Conservation (phyloP, 2,797 vertebrate genomes). For the Mus spretus region DNA sequence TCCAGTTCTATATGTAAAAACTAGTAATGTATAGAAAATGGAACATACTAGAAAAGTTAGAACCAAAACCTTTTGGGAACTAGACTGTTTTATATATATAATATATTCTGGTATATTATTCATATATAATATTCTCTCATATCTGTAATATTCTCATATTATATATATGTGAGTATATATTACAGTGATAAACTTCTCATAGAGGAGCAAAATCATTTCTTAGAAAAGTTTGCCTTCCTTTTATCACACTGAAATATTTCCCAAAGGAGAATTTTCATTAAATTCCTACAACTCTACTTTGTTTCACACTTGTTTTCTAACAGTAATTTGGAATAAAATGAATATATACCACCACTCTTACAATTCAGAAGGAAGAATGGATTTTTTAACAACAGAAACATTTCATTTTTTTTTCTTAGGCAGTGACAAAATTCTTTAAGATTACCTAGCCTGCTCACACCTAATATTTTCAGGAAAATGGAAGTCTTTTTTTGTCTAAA, state of each 20-base stretch:
- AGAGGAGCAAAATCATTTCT: conserved; percentile 19
- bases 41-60: background rate
- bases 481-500: background rate
- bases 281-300: conserved; percentile 17
- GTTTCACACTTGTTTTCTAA: background rate
- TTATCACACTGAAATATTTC: conserved; percentile 45
- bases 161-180: background rate
- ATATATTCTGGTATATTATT: too few relatives aligned
- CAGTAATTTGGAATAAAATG: background rate
- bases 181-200: background rate
- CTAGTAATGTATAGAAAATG: background rate
- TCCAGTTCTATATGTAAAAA: conserved; percentile 39
- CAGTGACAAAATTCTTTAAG: conserved; percentile 45
- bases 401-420: background rate
- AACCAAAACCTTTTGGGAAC: background rate
- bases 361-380: conserved; percentile 38
- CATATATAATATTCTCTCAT: too few relatives aligned
- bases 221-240: conserved; percentile 7
- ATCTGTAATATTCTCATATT: too few relatives aligned
- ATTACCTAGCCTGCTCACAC: conserved; percentile 13
- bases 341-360: background rate
- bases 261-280: conserved; percentile 6
- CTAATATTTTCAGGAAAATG: conserved; percentile 36
- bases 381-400: background rate
- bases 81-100: background rate